A percentile compares a stretch with the other conserved stretches of the same genome.
phyloP scores from a whole-genome alignment of 1,140 invertebrate species.

The Macrotrachela quadricornifera region DNA sequence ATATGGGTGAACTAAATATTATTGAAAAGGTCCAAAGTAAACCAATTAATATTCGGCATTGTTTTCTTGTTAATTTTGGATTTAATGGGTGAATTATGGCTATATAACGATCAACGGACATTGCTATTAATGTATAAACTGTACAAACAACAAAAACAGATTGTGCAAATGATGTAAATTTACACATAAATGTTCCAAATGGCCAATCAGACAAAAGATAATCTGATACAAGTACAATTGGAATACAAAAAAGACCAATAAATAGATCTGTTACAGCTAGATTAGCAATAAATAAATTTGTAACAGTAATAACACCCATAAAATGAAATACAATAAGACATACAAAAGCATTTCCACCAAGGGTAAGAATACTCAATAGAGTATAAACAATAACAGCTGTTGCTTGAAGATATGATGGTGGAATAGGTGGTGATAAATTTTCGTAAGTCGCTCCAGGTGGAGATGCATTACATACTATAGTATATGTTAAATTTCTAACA shows the following conservation, averaged over 20 bases:
- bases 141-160: conserved; percentile 22
- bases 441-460: too few species aligned
- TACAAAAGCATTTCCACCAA: conserved; percentile 3
- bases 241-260: conserved; percentile 59
- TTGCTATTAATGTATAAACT: conserved; percentile 59
- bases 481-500: too few species aligned
- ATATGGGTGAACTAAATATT: not conserved
- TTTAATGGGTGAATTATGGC: conserved; percentile 58
- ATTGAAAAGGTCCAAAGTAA: not conserved
- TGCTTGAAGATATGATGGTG: too few species aligned
- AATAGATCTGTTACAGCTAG: conserved; percentile 59
- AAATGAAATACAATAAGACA: not conserved
- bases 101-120: conserved; percentile 60
- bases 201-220: conserved; percentile 60
- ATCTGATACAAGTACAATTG: conserved; percentile 53
- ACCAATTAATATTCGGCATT: not conserved
- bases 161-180: conserved; percentile 14
- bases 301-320: conserved; percentile 35
- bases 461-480: too few species aligned
- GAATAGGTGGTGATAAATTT: too few species aligned
- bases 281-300: conserved; percentile 66
- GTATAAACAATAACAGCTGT: not conserved
- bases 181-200: conserved; percentile 51
- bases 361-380: not conserved
- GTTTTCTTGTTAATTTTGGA: not conserved